A percentile compares a stretch with the other conserved stretches of the same genome.
phyloP scores from a whole-genome alignment of 2,113 vertebrate species.

The Myanophis thanlyinensis region DNA sequence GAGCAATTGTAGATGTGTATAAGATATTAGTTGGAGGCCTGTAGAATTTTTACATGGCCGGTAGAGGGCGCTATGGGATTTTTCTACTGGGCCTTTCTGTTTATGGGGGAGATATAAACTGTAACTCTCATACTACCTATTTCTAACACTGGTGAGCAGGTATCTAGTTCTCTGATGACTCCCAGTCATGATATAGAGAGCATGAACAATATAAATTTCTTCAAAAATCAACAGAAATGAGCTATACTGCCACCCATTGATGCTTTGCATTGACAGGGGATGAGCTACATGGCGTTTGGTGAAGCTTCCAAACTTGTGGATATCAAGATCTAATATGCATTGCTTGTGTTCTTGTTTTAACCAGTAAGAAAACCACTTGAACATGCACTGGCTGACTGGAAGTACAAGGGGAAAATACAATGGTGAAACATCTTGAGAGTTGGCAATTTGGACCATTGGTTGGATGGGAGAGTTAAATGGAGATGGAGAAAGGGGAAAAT shows the following conservation, averaged over 20 bases:
- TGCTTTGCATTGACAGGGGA: background rate
- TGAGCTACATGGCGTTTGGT: background rate
- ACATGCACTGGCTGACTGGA: background rate
- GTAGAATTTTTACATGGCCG: background rate
- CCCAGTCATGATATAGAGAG: too few species aligned
- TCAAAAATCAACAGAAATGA: background rate
- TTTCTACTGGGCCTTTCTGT: background rate
- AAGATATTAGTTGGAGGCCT: background rate
- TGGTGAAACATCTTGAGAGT: background rate
- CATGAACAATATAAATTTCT: background rate
- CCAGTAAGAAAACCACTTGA: background rate
- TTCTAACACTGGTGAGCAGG: background rate
- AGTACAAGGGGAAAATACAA: background rate
- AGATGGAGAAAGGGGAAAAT: background rate
- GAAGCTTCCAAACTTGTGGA: background rate
- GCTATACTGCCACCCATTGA: background rate
- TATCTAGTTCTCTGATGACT: background rate
- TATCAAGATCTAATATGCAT: background rate
- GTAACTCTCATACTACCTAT: background rate
- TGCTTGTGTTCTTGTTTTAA: background rate
- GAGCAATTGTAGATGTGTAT: background rate
- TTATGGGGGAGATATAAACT: background rate
- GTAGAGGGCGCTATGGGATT: constrained; percentile 25
- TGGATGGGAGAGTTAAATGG: background rate
- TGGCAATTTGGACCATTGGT: background rate